Percentiles rank a stretch among this genome's conserved stretches.
phyloP scores from a whole-genome alignment of 2,888 invertebrate species.

The Brassicogethes aeneus region DNA sequence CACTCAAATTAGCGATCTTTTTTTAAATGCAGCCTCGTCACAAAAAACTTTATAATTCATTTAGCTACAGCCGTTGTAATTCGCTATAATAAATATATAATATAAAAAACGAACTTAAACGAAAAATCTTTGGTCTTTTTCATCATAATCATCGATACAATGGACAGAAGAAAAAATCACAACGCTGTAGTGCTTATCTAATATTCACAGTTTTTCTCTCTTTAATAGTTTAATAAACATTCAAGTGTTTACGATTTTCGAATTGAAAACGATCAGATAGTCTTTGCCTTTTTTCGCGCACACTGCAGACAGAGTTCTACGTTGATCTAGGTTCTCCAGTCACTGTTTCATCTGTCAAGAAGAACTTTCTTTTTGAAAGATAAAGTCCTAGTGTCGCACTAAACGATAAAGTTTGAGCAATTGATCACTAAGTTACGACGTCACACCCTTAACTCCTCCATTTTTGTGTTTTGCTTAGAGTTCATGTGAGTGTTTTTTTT shows the following conservation, averaged over 20 bases:
- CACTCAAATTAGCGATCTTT: too few species aligned
- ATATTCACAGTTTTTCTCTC: constrained; percentile 24
- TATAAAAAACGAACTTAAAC: too few species aligned
- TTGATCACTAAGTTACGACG: too few species aligned
- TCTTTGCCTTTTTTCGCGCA: background rate
- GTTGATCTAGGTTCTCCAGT: too few species aligned
- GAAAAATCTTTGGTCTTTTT: constrained; percentile 24
- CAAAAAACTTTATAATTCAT: constrained; percentile 10
- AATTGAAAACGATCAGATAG: constrained; percentile 2
- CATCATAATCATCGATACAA: too few species aligned
- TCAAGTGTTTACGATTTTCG: background rate
- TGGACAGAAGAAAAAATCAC: constrained; percentile 26
- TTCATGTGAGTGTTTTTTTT: constrained; percentile 64
- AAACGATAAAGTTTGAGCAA: too few species aligned
- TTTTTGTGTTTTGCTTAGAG: constrained; percentile 50
- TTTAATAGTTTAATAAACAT: constrained; percentile 14
- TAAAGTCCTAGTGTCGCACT: too few species aligned
- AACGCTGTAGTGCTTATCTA: constrained; percentile 24
- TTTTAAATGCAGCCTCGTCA: too few species aligned
- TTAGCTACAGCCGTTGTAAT: constrained; percentile 17
- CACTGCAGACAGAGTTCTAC: too few species aligned
- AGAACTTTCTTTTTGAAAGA: too few species aligned
- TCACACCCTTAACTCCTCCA: constrained; percentile 84
- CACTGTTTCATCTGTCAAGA: too few species aligned
- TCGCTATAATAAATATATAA: too few species aligned